Conservation (phyloP, 2,888 invertebrate species). For the Drosophila lacicola region DNA sequence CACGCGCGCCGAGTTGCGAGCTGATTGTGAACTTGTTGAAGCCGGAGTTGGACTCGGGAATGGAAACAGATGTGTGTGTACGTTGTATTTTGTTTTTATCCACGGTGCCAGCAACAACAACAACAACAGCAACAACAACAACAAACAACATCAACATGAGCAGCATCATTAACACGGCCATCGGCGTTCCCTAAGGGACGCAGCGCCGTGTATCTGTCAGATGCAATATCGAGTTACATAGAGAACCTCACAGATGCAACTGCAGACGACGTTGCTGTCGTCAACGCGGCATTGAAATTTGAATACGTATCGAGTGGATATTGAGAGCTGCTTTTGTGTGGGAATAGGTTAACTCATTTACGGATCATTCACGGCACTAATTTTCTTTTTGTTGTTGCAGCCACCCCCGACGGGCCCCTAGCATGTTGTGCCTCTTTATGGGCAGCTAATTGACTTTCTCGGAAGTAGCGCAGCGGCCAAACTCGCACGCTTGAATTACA, state of each 20-base stretch:
- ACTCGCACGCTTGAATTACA: conserved; percentile 71
- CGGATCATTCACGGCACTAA: conserved; percentile 44
- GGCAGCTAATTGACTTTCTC: conserved; percentile 78
- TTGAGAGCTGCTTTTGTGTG: conserved; percentile 45
- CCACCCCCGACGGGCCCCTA: conserved; percentile 4
- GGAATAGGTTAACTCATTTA: conserved; percentile 57
- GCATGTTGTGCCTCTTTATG: conserved; percentile 52
- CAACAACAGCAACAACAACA: neutral
- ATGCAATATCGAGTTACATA: conserved; percentile 73
- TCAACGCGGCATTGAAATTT: conserved; percentile 61
- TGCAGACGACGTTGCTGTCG: conserved; percentile 31
- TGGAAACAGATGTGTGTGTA: conserved; percentile 58
- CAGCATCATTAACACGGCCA: conserved; percentile 68
- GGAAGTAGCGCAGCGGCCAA: conserved; percentile 48
- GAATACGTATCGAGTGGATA: conserved; percentile 73
- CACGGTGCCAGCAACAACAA: neutral
- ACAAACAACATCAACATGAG: conserved; percentile 30
- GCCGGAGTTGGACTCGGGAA: conserved; percentile 27
- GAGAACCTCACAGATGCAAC: conserved; percentile 61
- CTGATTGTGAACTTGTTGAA: conserved; percentile 59
- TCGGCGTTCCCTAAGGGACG: conserved; percentile 46
- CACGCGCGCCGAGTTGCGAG: conserved; percentile 34
- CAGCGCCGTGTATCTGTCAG: conserved; percentile 75
- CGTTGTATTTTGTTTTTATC: conserved; percentile 7
- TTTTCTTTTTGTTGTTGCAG: conserved; percentile 2